These are phyloP conservation scores for Synergus japonicus DNA, from an alignment of 2,888 invertebrate genomes.

Conservation along the genomic window DNA sequence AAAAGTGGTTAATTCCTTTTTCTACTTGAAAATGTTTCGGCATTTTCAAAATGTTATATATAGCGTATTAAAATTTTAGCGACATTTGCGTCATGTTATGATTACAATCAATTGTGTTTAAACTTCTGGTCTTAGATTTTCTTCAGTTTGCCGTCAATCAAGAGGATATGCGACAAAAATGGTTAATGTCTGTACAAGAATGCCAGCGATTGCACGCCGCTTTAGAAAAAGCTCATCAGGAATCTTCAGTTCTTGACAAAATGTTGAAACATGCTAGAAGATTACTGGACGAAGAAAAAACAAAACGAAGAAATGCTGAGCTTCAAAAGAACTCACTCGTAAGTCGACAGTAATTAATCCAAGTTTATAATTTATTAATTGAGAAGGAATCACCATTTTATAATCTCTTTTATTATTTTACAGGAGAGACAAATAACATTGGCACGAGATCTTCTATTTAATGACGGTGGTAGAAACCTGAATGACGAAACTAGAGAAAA, in stretches of 20 bases:
- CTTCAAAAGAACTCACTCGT: conserved; percentile 87
- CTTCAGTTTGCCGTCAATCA: conserved; percentile 85
- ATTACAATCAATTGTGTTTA: no score
- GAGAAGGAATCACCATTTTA: no score
- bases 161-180: conserved; percentile 85
- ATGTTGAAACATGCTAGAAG: conserved; percentile 90
- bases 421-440: conserved; percentile 85
- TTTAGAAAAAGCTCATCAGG: conserved; percentile 84
- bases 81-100: no score
- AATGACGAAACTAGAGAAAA: conserved; percentile 91
- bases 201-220: conserved; percentile 85
- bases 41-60: no score
- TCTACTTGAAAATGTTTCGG: no score
- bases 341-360: conserved; percentile 59
- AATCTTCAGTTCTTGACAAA: conserved; percentile 87
- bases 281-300: conserved; percentile 88
- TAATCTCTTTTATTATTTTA: conserved; percentile 65
- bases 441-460: conserved; percentile 86
- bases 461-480: conserved; percentile 84
- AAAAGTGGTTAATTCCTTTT: no score
- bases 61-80: no score
- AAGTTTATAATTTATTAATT: no score
- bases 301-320: conserved; percentile 83
- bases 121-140: conserved; percentile 81
- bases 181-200: conserved; percentile 85